A percentile compares a stretch with the other conserved stretches of the same genome.
Evolutionary conservation across 2,888 invertebrate genomes (phyloP).

Genomic region (Metalampra italica): DNA sequence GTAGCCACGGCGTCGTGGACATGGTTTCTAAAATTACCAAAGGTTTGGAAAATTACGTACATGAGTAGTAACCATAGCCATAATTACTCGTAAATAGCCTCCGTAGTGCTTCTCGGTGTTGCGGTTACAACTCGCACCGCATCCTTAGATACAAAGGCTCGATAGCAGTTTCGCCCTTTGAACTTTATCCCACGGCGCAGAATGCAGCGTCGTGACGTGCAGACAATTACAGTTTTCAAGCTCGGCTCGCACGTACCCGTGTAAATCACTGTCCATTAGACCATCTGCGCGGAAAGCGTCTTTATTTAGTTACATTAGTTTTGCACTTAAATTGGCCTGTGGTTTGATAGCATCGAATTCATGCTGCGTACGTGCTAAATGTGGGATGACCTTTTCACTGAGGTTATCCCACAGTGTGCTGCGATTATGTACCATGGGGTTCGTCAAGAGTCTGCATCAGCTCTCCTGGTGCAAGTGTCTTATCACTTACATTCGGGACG

Average conservation of each 20-base stretch:
- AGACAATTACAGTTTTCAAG: constrained; percentile 54
- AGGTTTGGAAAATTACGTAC: too few species aligned
- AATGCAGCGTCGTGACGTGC: constrained; percentile 46
- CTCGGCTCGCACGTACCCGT: constrained; percentile 25
- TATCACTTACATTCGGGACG: too few species aligned
- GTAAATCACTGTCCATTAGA: constrained; percentile 31
- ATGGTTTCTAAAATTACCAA: too few species aligned
- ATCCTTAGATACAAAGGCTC: constrained; percentile 39
- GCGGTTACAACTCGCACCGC: constrained; percentile 24
- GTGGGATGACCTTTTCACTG: not conserved
- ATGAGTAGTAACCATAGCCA: not conserved
- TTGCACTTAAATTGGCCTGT: constrained; percentile 11
- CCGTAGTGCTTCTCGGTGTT: not conserved
- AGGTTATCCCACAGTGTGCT: not conserved
- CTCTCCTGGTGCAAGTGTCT: too few species aligned
- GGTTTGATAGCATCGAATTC: not conserved
- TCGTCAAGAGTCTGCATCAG: too few species aligned
- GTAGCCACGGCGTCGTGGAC: too few species aligned
- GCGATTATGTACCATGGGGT: not conserved
- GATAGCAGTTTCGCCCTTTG: constrained; percentile 52
- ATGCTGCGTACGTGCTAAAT: not conserved
- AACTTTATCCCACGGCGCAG: constrained; percentile 50
- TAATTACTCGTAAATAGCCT: not conserved
- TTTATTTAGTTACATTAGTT: constrained; percentile 28
- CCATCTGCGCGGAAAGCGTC: constrained; percentile 20